These are phyloP conservation scores for Pachliopta kotzebuea DNA, from an alignment of 2,888 invertebrate genomes.

Conservation along the genomic window DNA sequence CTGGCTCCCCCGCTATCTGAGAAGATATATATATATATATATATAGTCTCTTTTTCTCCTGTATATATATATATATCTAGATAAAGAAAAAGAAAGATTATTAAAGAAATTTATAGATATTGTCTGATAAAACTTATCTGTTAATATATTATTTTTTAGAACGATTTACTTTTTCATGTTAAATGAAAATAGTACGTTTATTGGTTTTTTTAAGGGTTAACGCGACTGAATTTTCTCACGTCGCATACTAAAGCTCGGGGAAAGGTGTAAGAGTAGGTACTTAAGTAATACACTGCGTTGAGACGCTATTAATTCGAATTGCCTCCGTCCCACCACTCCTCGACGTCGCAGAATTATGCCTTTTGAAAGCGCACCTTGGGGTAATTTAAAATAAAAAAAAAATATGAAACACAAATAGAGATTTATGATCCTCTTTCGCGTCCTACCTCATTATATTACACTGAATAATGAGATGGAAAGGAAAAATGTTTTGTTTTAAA, in stretches of 20 bases:
- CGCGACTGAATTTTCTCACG: slow-evolving; percentile 25
- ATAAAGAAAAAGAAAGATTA: too few relatives aligned
- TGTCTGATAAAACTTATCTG: not conserved
- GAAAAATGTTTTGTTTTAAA: slow-evolving; percentile 20
- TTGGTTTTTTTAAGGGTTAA: slow-evolving; percentile 4
- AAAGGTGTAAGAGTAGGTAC: slow-evolving; percentile 21
- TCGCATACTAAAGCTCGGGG: slow-evolving; percentile 20
- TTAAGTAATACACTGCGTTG: slow-evolving; percentile 27
- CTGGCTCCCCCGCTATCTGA: too few relatives aligned
- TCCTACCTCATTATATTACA: slow-evolving; percentile 20
- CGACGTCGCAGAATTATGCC: slow-evolving; percentile 18
- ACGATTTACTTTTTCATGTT: not conserved
- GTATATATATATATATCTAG: too few relatives aligned
- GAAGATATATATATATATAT: too few relatives aligned
- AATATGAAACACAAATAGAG: slow-evolving; percentile 22
- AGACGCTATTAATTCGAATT: slow-evolving; percentile 28
- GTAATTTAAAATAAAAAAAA: slow-evolving; percentile 27
- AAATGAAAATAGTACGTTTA: not conserved
- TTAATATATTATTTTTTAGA: not conserved
- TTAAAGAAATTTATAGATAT: too few relatives aligned
- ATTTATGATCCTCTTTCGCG: slow-evolving; percentile 24
- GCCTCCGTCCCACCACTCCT: slow-evolving; percentile 20
- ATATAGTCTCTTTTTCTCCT: too few relatives aligned
- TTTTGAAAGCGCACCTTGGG: slow-evolving; percentile 21
- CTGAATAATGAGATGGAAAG: slow-evolving; percentile 23